Evolutionary conservation across 2,888 invertebrate species (phyloP).

Genomic region (Hybos culiciformis): DNA sequence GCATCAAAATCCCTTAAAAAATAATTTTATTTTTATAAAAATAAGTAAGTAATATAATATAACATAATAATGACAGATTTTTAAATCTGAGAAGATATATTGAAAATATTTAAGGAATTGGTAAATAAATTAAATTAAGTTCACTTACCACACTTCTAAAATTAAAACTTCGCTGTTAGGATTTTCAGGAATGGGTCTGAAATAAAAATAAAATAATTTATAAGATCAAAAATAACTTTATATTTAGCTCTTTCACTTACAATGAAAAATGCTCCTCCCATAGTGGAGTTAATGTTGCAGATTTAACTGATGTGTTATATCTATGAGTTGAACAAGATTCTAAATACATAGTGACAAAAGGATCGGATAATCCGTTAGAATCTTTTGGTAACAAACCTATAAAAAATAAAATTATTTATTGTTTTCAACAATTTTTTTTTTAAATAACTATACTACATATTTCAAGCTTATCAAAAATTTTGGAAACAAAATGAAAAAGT

Average conservation of each 20-base stretch:
- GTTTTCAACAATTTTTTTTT: too few species aligned
- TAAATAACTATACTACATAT: too few species aligned
- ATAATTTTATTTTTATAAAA: too few species aligned
- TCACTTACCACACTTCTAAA: slow-evolving; percentile 65
- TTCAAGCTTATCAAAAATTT: too few species aligned
- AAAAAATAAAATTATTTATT: too few species aligned
- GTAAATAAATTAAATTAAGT: slow-evolving; percentile 1
- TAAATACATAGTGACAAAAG: slow-evolving; percentile 86
- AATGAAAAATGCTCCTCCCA: slow-evolving; percentile 98
- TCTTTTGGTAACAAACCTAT: slow-evolving; percentile 72
- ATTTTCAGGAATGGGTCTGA: slow-evolving; percentile 57
- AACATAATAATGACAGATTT: slow-evolving; percentile 1
- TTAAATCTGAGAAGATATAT: neutral
- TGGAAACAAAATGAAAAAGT: too few species aligned
- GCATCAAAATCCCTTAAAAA: slow-evolving; percentile 71
- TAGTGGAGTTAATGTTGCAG: slow-evolving; percentile 72
- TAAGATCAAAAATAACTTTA: slow-evolving; percentile 1
- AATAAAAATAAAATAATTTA: slow-evolving; percentile 29
- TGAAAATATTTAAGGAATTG: neutral
- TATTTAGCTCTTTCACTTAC: slow-evolving; percentile 43
- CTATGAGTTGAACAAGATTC: slow-evolving; percentile 62
- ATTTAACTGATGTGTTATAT: slow-evolving; percentile 84
- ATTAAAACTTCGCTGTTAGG: slow-evolving; percentile 58
- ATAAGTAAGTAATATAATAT: too few species aligned
- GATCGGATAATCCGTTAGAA: slow-evolving; percentile 89